These are phyloP conservation scores for Galaxias olidus DNA, from an alignment of 2,797 vertebrate genomes.

Conservation along the genomic window DNA sequence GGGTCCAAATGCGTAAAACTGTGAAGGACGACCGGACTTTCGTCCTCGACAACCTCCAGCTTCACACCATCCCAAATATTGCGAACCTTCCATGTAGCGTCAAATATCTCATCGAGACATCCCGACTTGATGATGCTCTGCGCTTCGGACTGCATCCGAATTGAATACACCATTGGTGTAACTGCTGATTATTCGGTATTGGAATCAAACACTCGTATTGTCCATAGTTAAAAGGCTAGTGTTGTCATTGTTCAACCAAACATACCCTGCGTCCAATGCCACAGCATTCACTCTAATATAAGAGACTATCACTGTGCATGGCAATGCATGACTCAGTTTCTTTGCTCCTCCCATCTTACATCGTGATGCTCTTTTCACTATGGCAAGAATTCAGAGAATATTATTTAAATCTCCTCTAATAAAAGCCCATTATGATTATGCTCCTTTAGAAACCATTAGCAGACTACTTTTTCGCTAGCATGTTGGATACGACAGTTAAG, in stretches of 20 bases:
- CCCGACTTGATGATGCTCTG: constrained; percentile 62
- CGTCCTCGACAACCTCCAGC: constrained; percentile 84
- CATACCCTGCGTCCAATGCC: no score
- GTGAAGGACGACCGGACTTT: constrained; percentile 87
- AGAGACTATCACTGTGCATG: neutral
- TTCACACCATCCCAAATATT: constrained; percentile 90
- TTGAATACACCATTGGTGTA: constrained; percentile 72
- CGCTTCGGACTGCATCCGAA: constrained; percentile 71
- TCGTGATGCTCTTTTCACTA: no score
- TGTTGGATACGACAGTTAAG: no score
- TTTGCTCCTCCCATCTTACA: constrained; percentile 30
- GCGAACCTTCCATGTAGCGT: constrained; percentile 84
- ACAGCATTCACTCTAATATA: neutral
- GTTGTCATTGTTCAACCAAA: no score
- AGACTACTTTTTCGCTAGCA: no score
- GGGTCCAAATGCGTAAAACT: constrained; percentile 95
- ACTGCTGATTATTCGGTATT: neutral
- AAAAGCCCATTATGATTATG: no score
- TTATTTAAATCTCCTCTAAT: no score
- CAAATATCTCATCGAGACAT: constrained; percentile 84
- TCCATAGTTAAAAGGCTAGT: constrained; percentile 4
- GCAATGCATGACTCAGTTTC: constrained; percentile 3
- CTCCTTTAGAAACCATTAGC: no score
- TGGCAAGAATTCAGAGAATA: no score
- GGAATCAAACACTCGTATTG: neutral